Conservation (phyloP, 2,113 vertebrate species). For the Podarcis muralis region DNA sequence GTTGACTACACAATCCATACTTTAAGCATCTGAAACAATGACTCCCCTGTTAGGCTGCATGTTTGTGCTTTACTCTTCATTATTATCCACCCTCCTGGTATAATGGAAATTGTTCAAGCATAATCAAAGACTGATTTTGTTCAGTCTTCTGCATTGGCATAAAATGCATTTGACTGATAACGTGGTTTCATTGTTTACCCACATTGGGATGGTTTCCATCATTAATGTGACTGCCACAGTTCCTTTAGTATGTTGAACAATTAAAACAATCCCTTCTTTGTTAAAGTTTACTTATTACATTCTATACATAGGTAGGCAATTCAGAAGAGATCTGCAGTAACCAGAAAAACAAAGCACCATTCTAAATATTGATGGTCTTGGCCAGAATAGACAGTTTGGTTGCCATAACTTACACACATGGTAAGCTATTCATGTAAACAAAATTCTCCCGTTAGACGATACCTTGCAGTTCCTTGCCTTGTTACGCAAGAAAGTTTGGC, state of each 20-base stretch:
- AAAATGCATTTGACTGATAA: neutral
- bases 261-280: neutral
- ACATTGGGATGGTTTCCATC: neutral
- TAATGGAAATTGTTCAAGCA: neutral
- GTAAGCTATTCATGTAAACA: slow-evolving; percentile 10
- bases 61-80: neutral
- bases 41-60: neutral
- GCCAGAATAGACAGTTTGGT: neutral
- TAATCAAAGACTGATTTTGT: neutral
- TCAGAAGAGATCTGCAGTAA: neutral
- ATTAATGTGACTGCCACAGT: neutral
- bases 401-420: neutral
- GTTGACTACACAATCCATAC: no score
- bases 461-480: neutral
- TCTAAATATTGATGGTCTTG: neutral
- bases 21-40: neutral
- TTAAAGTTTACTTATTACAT: neutral
- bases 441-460: neutral
- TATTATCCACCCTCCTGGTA: neutral
- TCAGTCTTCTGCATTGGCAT: neutral
- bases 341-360: neutral
- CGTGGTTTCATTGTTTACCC: fast-evolving
- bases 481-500: neutral
- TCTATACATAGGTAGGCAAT: neutral
- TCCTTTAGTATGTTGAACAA: neutral